These are phyloP conservation scores for Sebastes paucispinis DNA, from an alignment of 2,797 vertebrate species.

Conservation along the genomic window DNA sequence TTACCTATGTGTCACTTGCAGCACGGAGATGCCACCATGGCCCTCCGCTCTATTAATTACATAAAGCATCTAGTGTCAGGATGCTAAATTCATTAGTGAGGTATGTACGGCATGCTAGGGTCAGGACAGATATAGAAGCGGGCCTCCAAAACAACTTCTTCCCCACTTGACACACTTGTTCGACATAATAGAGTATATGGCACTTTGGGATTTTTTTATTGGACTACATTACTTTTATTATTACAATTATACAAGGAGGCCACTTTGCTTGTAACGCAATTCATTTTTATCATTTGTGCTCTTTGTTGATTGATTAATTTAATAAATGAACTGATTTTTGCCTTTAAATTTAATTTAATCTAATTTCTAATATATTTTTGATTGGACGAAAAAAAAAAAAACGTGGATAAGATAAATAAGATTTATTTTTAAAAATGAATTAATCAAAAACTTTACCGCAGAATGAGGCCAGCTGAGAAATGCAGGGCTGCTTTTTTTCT, in stretches of 20 bases:
- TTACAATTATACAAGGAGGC: neutral
- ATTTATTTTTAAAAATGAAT: slow-evolving; percentile 29
- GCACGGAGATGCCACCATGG: slow-evolving; percentile 67
- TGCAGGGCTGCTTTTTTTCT: neutral
- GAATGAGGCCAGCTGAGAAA: slow-evolving; percentile 33
- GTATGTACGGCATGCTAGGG: slow-evolving; percentile 73
- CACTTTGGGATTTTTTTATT: slow-evolving; percentile 24
- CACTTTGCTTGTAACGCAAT: no score
- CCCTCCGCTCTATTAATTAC: slow-evolving; percentile 77
- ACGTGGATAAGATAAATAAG: neutral
- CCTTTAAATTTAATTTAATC: neutral
- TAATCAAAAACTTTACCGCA: slow-evolving; percentile 4
- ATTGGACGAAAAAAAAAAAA: neutral
- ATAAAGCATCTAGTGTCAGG: slow-evolving; percentile 81
- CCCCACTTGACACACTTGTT: slow-evolving; percentile 57
- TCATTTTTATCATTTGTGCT: neutral
- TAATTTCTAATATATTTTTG: slow-evolving; percentile 9
- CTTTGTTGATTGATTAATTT: slow-evolving; percentile 7
- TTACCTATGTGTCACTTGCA: slow-evolving; percentile 77
- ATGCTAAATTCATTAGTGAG: slow-evolving; percentile 83
- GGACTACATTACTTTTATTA: neutral
- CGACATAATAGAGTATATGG: slow-evolving; percentile 31
- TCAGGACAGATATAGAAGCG: slow-evolving; percentile 79
- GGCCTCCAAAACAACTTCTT: slow-evolving; percentile 71
- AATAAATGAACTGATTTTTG: neutral